These are phyloP conservation scores for Pimephales promelas DNA, from an alignment of 2,113 vertebrate species.

Conservation along the genomic window DNA sequence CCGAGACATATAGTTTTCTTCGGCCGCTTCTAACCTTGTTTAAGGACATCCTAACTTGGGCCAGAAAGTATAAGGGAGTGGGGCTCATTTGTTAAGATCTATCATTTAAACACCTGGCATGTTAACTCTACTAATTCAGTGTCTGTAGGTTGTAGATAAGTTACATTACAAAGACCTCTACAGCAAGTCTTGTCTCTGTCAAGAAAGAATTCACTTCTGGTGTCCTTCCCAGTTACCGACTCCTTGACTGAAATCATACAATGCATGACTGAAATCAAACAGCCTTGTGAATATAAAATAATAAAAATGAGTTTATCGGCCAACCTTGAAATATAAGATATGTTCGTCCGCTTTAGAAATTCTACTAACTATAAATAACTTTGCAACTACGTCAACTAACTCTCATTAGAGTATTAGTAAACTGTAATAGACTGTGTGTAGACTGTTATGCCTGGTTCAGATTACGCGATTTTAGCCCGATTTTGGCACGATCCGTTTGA, in stretches of 20 bases:
- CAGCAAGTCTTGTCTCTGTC: neutral
- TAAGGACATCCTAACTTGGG: slow-evolving; percentile 26
- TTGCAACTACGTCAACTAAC: no score
- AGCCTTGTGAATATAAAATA: no score
- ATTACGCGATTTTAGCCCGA: no score
- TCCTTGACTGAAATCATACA: neutral
- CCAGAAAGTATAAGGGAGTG: slow-evolving; percentile 13
- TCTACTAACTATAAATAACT: no score
- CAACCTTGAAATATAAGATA: no score
- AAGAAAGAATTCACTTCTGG: slow-evolving; percentile 35
- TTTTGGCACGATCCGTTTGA: no score
- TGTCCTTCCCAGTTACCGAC: neutral
- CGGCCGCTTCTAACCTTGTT: slow-evolving; percentile 1
- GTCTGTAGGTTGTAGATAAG: neutral
- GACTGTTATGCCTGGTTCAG: no score
- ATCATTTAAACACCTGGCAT: slow-evolving; percentile 14
- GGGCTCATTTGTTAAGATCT: slow-evolving; percentile 30
- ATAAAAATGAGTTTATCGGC: no score
- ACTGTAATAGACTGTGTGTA: no score
- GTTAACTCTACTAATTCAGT: slow-evolving; percentile 29
- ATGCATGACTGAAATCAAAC: no score
- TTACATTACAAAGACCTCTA: slow-evolving; percentile 22
- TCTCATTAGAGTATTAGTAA: no score
- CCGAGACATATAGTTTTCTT: neutral
- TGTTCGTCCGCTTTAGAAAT: no score